Conservation (phyloP, 2,113 vertebrate species). For the Probosciger aterrimus region DNA sequence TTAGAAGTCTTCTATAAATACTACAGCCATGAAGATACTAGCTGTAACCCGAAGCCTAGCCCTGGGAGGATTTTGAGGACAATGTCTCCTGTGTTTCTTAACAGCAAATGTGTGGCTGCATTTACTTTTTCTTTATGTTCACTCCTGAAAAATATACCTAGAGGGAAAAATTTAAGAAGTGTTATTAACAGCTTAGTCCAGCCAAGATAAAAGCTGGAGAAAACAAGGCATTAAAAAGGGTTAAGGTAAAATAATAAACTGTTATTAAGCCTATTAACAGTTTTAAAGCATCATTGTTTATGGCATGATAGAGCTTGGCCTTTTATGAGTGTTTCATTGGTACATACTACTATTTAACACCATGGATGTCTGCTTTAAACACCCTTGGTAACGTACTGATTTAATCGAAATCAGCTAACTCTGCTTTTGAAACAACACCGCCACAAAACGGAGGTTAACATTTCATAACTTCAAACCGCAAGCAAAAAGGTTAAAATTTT, state of each 20-base stretch:
- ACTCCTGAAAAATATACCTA: slow-evolving; percentile 33
- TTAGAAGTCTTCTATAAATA: neutral
- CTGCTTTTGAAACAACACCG: slow-evolving; percentile 27
- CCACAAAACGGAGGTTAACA: slow-evolving; percentile 36
- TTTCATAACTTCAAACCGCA: neutral
- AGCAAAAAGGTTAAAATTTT: slow-evolving; percentile 15
- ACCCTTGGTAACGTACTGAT: neutral
- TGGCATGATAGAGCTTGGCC: neutral
- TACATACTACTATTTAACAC: neutral
- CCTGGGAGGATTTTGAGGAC: neutral
- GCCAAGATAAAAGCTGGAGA: slow-evolving; percentile 9
- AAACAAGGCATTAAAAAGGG: neutral
- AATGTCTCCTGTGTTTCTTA: neutral
- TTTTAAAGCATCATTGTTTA: slow-evolving; percentile 52
- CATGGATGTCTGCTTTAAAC: neutral
- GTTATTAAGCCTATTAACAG: slow-evolving; percentile 61
- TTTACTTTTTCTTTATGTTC: neutral
- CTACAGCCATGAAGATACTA: neutral
- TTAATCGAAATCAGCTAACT: slow-evolving; percentile 10
- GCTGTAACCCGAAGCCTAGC: neutral
- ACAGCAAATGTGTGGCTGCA: neutral
- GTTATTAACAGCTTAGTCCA: slow-evolving; percentile 48
- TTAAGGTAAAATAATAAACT: slow-evolving; percentile 54
- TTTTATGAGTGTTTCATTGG: neutral
- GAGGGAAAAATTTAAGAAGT: slow-evolving; percentile 32